Base-by-base conservation (phyloP, 1,140 invertebrate genomes). In the Drosophila virilis region DNA sequence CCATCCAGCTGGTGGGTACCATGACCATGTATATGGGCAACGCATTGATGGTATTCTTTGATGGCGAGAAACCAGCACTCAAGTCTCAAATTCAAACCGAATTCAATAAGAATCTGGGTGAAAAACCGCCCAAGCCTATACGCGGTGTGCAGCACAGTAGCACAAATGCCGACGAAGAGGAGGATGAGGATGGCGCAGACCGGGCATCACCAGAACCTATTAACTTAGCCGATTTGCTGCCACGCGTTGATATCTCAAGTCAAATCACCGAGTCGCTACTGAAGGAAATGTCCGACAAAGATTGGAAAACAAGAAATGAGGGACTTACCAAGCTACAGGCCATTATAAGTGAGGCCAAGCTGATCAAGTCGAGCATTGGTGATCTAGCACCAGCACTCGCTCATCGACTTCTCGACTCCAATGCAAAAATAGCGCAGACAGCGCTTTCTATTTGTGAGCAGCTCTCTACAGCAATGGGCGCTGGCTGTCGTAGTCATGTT, bases 11-110 rank as follows among this genome's bases (percentile, higher is more conserved):
- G 60, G 91, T 94, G 12, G 91, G 91, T 2, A 92, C 83, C n/a
- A 93, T 98, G 76, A 97, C 97, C 72, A 92, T 98, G 74, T 98
- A 96, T 79, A 95, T 97, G 93, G 97, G 97, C 1, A 94, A 94
- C 13, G 93, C 95, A 1, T 79, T 98, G 0, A 93, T 96, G 43
- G 94, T 95, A 66, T 96, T 97, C 85, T 97, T 98, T 81, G 97
- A 98, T 74, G 95, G 95, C 77, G 98, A 98, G 88, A 98, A 98
- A 84, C 94, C 97, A 7, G 95, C 96, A 0, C 92, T 98, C 0
- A 94, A 96, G 38, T 97, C 97, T 75, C 96, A 97, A 91, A 97
- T 98, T 59, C 96, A 97, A 91, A 94, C 96, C 13, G 97, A 98
- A 91, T 95, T 98, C 89, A 97, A 97, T 58, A 98, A 98, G 92